Percentiles rank a stretch among this genome's conserved stretches.
Conservation (phyloP, 2,888 invertebrate genomes). For the Lochmaea capreae region DNA sequence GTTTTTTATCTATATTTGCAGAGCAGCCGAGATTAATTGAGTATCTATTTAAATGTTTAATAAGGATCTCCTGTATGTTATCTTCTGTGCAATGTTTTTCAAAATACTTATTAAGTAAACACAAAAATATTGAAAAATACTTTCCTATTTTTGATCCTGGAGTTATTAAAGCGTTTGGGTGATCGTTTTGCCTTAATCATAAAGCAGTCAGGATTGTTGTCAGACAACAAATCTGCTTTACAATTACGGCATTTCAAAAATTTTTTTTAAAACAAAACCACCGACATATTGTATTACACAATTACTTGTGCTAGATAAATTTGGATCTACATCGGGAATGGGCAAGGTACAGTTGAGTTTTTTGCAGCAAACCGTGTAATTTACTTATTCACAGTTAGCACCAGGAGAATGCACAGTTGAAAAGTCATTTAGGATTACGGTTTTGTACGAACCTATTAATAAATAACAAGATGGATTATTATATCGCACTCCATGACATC, state of each 20-base stretch:
- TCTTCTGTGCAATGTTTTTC: conserved; percentile 11
- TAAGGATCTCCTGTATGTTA: background rate
- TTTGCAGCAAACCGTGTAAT: conserved; percentile 20
- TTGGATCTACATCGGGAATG: conserved; percentile 1
- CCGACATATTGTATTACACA: too few relatives aligned
- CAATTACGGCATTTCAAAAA: conserved; percentile 5
- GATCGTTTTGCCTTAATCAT: conserved; percentile 13
- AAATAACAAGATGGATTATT: conserved; percentile 39
- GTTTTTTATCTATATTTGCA: conserved; percentile 10
- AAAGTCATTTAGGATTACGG: conserved; percentile 45
- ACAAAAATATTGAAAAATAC: conserved; percentile 16
- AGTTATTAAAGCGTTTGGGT: conserved; percentile 21
- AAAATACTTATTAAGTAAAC: conserved; percentile 22
- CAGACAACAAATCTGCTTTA: conserved; percentile 9
- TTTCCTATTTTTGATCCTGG: conserved; percentile 15
- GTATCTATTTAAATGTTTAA: conserved; percentile 18
- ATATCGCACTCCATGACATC: conserved; percentile 44
- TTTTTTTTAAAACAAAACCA: conserved; percentile 12
- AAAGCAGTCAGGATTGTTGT: conserved; percentile 14
- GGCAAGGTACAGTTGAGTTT: background rate
- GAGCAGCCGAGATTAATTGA: conserved; percentile 3
- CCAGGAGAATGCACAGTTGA: conserved; percentile 38
- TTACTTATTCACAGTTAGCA: conserved; percentile 42
- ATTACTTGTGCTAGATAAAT: conserved; percentile 5
- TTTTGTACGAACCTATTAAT: conserved; percentile 42